phyloP scores from a whole-genome alignment of 2,797 vertebrate species.

The Propithecus perrieri region DNA sequence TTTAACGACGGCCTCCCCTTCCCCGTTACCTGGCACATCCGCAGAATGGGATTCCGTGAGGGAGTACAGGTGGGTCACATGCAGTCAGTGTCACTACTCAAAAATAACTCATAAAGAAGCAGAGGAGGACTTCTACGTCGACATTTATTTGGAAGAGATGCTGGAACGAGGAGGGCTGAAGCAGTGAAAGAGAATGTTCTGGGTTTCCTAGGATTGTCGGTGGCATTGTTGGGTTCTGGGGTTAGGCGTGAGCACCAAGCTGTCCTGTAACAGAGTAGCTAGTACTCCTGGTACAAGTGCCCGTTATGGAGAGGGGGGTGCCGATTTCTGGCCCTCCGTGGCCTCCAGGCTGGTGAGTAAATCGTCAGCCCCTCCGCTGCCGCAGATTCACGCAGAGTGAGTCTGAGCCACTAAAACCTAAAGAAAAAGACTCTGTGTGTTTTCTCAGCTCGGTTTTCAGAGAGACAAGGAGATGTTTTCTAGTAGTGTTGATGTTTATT shows the following conservation, averaged over 20 bases:
- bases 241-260: background rate
- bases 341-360: background rate
- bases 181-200: background rate
- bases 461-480: background rate
- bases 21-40: background rate
- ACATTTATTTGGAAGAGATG: background rate
- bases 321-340: rapidly evolving
- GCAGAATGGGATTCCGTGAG: background rate
- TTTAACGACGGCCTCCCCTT: background rate
- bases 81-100: background rate
- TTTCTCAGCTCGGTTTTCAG: background rate
- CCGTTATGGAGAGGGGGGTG: too few species aligned
- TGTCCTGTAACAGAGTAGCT: background rate
- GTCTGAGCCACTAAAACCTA: background rate
- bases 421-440: background rate
- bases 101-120: background rate
- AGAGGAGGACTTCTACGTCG: rapidly evolving
- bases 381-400: background rate
- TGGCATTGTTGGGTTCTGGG: background rate
- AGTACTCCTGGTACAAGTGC: background rate
- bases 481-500: background rate
- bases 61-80: background rate
- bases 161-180: background rate
- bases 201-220: background rate
- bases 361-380: background rate